Conservation (phyloP, 2,797 vertebrate species). For the Emys orbicularis region DNA sequence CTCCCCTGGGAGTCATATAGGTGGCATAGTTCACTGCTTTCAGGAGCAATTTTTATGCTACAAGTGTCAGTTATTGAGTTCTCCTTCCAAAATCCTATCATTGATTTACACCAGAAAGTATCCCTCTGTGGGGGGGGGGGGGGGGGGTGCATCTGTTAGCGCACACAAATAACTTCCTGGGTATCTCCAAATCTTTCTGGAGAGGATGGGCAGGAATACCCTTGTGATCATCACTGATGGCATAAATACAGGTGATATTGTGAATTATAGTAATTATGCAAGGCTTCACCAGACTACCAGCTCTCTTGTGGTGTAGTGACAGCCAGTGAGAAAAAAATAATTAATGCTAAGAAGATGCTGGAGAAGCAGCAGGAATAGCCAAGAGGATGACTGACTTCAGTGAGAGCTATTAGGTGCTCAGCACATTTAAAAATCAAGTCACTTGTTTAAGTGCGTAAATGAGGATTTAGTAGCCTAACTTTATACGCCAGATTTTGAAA, state of each 20-base stretch:
- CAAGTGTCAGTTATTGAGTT: neutral
- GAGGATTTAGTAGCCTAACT: neutral
- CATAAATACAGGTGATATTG: neutral
- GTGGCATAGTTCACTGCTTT: neutral
- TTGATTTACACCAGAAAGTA: neutral
- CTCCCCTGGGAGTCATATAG: neutral
- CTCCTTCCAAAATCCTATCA: too few relatives aligned
- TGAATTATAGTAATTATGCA: neutral
- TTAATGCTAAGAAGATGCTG: neutral
- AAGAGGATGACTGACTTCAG: neutral
- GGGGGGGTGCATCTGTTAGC: neutral
- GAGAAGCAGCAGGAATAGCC: neutral
- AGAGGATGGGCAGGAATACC: neutral
- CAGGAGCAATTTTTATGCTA: too few relatives aligned
- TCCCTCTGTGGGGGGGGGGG: neutral
- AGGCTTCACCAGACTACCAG: neutral
- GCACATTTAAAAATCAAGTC: neutral
- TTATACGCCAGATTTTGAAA: neutral
- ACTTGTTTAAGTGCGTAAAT: neutral
- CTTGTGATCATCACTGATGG: neutral
- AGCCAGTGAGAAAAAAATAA: neutral
- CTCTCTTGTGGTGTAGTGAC: neutral
- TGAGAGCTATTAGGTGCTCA: neutral
- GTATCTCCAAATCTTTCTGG: neutral
- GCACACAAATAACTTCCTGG: neutral